Evolutionary conservation across 2,113 vertebrate species (phyloP).

Genomic region (Urocitellus parryii): DNA sequence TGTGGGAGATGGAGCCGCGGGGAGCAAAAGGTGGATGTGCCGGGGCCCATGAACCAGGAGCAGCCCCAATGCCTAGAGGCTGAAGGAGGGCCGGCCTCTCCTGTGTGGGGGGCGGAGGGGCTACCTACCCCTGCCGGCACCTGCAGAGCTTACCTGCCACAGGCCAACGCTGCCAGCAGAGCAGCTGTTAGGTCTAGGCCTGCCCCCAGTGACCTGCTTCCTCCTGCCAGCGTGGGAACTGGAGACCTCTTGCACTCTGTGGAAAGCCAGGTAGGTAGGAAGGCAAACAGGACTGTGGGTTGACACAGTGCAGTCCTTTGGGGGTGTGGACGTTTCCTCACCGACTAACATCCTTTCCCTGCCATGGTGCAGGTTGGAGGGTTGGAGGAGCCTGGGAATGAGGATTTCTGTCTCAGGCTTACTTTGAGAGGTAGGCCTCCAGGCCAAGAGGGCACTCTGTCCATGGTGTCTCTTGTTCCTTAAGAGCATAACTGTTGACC

Average conservation of each 20-base stretch:
- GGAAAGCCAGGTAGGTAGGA: slow-evolving; percentile 61
- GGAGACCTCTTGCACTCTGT: not conserved
- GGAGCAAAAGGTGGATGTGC: slow-evolving; percentile 65
- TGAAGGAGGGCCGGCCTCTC: slow-evolving; percentile 25
- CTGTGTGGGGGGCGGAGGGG: not conserved
- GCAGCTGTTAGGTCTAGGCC: slow-evolving; percentile 32
- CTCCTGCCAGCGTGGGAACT: not conserved
- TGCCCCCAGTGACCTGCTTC: not conserved
- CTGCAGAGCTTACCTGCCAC: slow-evolving; percentile 9
- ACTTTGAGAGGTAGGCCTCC: not conserved
- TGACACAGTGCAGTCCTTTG: not conserved
- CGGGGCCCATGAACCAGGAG: not conserved
- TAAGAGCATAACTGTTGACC: not conserved
- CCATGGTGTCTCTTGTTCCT: not conserved
- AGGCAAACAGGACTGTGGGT: not conserved
- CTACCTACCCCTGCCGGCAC: not conserved
- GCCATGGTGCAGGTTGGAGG: not conserved
- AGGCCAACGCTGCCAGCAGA: slow-evolving; percentile 59
- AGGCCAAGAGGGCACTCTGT: not conserved
- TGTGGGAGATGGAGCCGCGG: slow-evolving; percentile 30
- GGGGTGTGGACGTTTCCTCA: not conserved
- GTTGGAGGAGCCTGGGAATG: not conserved
- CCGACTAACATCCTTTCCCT: not conserved
- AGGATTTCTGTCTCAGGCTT: not conserved
- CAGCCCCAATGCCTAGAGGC: not conserved